phyloP scores from a whole-genome alignment of 2,797 vertebrate genomes.

The Pygocentrus nattereri region DNA sequence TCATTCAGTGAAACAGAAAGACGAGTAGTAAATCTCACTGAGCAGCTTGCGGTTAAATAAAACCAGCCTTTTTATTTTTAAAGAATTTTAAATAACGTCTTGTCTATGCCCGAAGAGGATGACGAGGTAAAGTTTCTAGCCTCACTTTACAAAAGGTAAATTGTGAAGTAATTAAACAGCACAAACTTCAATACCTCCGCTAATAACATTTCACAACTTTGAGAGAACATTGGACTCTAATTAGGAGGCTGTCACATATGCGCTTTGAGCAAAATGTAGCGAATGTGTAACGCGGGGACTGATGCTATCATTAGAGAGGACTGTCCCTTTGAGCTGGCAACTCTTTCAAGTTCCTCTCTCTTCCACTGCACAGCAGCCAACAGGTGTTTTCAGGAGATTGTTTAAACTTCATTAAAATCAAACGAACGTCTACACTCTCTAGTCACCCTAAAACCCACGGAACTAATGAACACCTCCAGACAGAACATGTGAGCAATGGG shows the following conservation, averaged over 20 bases:
- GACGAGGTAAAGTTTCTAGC: slow-evolving; percentile 59
- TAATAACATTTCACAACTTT: slow-evolving; percentile 65
- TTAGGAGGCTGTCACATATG: slow-evolving; percentile 75
- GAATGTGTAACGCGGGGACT: slow-evolving; percentile 67
- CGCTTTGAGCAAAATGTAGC: slow-evolving; percentile 69
- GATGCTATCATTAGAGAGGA: slow-evolving; percentile 75
- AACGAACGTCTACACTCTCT: slow-evolving; percentile 57
- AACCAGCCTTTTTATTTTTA: slow-evolving; percentile 7
- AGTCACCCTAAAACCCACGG: slow-evolving; percentile 60
- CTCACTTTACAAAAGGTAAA: slow-evolving; percentile 67
- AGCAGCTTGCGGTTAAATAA: background rate
- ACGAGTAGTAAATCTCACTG: background rate
- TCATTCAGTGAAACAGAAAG: background rate
- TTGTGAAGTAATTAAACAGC: slow-evolving; percentile 69
- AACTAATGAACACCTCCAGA: slow-evolving; percentile 53
- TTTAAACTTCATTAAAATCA: slow-evolving; percentile 69
- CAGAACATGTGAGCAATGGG: slow-evolving; percentile 37
- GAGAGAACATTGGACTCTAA: slow-evolving; percentile 69
- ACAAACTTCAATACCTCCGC: slow-evolving; percentile 63
- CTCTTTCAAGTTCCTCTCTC: slow-evolving; percentile 72
- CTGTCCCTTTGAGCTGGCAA: slow-evolving; percentile 71
- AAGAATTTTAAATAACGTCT: slow-evolving; percentile 20
- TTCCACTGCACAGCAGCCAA: slow-evolving; percentile 64
- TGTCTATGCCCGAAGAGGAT: slow-evolving; percentile 21
- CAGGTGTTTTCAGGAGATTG: slow-evolving; percentile 70